phyloP scores from a whole-genome alignment of 2,113 vertebrate species.

The Tretioscincus oriximinensis region DNA sequence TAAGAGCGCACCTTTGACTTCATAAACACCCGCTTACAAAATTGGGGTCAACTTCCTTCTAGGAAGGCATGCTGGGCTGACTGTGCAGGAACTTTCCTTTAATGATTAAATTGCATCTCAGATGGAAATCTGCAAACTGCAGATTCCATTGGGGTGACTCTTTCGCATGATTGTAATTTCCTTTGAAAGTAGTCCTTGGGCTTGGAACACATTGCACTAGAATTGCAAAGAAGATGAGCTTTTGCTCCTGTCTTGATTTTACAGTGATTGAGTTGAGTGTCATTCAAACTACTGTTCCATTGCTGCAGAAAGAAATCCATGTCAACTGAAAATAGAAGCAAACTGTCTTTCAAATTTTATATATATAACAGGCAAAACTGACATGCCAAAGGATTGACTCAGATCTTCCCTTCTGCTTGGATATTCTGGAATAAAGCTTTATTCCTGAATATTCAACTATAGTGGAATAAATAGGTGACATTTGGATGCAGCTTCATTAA shows the following conservation, averaged over 20 bases:
- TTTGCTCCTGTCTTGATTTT: constrained; percentile 4
- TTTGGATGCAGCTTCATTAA: no score
- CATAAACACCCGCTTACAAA: constrained; percentile 79
- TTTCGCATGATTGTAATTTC: constrained; percentile 74
- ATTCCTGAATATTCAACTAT: no score
- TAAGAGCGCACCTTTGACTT: constrained; percentile 83
- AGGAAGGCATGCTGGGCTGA: constrained; percentile 57
- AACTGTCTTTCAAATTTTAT: not conserved
- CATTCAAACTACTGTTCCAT: not conserved
- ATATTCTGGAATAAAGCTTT: no score
- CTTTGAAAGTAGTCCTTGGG: constrained; percentile 71
- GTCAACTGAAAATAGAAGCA: constrained; percentile 2
- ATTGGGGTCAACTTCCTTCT: constrained; percentile 74
- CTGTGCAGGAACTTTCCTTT: constrained; percentile 62
- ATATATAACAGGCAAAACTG: fast-evolving
- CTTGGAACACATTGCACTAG: constrained; percentile 51
- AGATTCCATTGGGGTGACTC: constrained; percentile 76
- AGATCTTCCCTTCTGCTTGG: not conserved
- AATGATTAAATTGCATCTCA: constrained; percentile 81
- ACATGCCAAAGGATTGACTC: fast-evolving
- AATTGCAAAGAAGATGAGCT: constrained; percentile 41
- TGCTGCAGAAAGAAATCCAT: not conserved
- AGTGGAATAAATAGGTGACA: no score
- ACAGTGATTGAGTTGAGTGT: constrained; percentile 7
- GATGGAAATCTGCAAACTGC: constrained; percentile 71